These are phyloP conservation scores for Lytechinus variegatus DNA, from an alignment of 35 echinoderm and acorn worm genomes.

Conservation along the genomic window DNA sequence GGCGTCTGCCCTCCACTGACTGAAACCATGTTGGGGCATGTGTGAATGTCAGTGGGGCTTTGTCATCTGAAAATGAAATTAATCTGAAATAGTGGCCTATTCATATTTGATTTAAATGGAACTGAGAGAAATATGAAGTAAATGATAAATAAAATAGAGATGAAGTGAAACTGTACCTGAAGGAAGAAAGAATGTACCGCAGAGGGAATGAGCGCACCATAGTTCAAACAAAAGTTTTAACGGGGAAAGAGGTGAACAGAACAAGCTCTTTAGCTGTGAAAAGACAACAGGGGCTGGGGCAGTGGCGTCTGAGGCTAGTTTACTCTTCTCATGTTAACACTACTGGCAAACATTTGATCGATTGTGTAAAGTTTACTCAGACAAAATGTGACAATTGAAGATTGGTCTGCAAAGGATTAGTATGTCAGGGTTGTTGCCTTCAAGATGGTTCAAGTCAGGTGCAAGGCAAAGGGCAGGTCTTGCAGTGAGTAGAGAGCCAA, in stretches of 20 bases:
- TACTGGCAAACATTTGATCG: conserved; percentile 34
- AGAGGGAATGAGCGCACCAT: background rate
- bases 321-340: conserved; percentile 36
- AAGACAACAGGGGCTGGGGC: conserved; percentile 6
- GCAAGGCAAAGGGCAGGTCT: background rate
- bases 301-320: conserved; percentile 14
- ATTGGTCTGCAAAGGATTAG: background rate
- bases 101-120: too few relatives aligned
- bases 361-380: conserved; percentile 46
- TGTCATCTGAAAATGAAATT: too few relatives aligned
- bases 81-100: too few relatives aligned
- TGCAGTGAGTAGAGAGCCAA: background rate
- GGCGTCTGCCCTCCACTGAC: background rate
- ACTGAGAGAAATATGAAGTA: too few relatives aligned
- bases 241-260: background rate
- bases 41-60: too few relatives aligned
- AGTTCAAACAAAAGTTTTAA: background rate
- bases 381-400: background rate
- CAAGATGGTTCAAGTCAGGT: background rate
- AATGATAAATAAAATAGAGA: background rate
- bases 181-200: background rate
- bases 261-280: background rate
- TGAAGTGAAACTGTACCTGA: background rate
- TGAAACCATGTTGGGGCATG: too few relatives aligned
- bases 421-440: background rate